phyloP scores from a whole-genome alignment of 1,140 invertebrate species.

The Drosophila arizonae region DNA sequence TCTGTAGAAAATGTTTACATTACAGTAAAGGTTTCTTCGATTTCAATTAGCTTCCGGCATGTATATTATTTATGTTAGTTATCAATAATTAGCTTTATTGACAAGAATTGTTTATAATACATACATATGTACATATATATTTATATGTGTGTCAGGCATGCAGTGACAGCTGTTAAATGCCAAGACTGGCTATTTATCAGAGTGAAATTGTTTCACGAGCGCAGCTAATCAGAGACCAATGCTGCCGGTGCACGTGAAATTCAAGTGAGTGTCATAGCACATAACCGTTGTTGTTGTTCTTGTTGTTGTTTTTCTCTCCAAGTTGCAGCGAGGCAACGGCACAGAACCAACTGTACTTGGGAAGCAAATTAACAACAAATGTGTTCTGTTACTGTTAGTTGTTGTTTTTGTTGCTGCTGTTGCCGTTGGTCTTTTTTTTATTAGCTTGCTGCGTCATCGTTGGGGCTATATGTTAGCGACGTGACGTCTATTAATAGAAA shows the following conservation, averaged over 20 bases:
- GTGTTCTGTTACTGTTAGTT: constrained; percentile 37
- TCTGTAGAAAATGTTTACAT: too few species aligned
- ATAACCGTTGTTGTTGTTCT: too few species aligned
- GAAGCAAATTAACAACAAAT: constrained; percentile 15
- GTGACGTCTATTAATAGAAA: constrained; percentile 63
- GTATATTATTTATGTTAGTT: too few species aligned
- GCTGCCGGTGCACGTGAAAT: constrained; percentile 38
- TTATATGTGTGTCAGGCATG: too few species aligned
- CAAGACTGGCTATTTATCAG: constrained; percentile 1
- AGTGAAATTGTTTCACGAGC: constrained; percentile 30
- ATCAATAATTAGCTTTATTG: not conserved
- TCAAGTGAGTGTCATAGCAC: constrained; percentile 7
- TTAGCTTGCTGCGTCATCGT: constrained; percentile 63
- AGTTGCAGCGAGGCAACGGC: constrained; percentile 4
- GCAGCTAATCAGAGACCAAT: constrained; percentile 18
- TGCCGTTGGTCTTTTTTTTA: constrained; percentile 29
- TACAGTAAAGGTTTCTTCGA: too few species aligned
- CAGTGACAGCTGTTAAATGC: not conserved
- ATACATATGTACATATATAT: too few species aligned
- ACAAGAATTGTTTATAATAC: not conserved
- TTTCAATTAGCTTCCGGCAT: too few species aligned
- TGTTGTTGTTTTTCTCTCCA: constrained; percentile 14
- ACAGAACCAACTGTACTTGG: constrained; percentile 44
- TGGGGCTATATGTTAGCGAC: constrained; percentile 39
- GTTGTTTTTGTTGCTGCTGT: constrained; percentile 36